These are phyloP conservation scores for Parotocinclus haroldoi DNA, from an alignment of 2,797 vertebrate species.

Conservation along the genomic window DNA sequence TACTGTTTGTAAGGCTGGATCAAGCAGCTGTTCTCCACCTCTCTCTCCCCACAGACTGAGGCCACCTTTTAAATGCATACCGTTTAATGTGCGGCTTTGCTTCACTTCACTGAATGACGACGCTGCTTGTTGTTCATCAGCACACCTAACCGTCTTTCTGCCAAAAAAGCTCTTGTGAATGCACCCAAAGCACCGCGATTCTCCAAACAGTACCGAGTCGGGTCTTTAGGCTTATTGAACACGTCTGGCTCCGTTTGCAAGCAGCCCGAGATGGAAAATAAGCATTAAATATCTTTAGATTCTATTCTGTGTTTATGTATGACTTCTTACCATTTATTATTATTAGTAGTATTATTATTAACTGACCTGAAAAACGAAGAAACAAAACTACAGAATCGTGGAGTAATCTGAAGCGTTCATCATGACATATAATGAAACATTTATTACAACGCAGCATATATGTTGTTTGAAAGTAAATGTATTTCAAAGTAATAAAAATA, in stretches of 20 bases:
- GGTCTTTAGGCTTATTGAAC: too few species aligned
- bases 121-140: neutral
- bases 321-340: slow-evolving; percentile 73
- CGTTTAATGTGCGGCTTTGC: neutral
- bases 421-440: slow-evolving; percentile 65
- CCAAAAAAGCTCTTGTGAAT: too few species aligned
- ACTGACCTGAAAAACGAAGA: slow-evolving; percentile 63
- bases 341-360: slow-evolving; percentile 25
- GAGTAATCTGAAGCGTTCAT: slow-evolving; percentile 61
- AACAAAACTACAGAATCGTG: slow-evolving; percentile 57
- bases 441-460: slow-evolving; percentile 71
- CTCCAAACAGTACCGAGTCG: too few species aligned
- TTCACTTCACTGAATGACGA: too few species aligned
- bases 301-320: slow-evolving; percentile 87
- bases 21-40: neutral
- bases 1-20: too few species aligned
- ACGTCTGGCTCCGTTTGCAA: neutral
- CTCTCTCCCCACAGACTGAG: neutral
- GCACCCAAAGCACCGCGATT: too few species aligned
- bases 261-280: neutral
- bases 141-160: too few species aligned
- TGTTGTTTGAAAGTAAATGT: slow-evolving; percentile 75
- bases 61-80: too few species aligned
- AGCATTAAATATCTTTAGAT: slow-evolving; percentile 55
- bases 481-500: slow-evolving; percentile 75